Percentiles rank a stretch among this genome's conserved stretches.
phyloP scores from a whole-genome alignment of 2,888 invertebrate species.

The Hyalella azteca region DNA sequence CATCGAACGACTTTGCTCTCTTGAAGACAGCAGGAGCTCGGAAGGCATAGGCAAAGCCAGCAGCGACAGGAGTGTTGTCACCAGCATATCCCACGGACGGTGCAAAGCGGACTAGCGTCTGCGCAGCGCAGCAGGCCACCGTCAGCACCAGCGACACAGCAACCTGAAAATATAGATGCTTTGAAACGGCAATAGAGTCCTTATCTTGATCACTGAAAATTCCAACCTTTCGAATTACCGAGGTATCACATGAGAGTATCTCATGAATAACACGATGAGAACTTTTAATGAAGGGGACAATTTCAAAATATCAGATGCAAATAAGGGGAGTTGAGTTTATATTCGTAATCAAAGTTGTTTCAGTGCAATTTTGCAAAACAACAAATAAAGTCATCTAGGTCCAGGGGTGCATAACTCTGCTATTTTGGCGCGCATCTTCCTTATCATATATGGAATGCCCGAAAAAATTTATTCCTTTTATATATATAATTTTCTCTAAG shows the following conservation, averaged over 20 bases:
- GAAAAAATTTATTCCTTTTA: no score
- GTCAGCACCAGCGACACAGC: constrained; percentile 40
- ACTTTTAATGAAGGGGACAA: neutral
- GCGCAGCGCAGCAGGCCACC: constrained; percentile 32
- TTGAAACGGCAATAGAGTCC: neutral
- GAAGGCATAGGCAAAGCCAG: constrained; percentile 58
- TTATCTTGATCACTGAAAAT: no score
- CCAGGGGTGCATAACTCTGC: no score
- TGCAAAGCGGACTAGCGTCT: constrained; percentile 50
- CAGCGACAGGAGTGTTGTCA: constrained; percentile 49
- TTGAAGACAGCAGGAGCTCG: constrained; percentile 42
- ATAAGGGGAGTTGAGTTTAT: neutral
- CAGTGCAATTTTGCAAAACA: neutral
- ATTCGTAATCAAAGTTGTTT: no score
- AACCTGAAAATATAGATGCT: neutral
- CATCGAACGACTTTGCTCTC: constrained; percentile 14
- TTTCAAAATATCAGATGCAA: neutral
- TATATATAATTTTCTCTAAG: no score
- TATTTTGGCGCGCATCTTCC: no score
- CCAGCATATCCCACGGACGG: constrained; percentile 34
- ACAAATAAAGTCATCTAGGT: no score
- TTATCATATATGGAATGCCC: no score
- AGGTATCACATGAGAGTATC: no score
- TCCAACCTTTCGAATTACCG: no score
- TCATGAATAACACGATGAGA: neutral